Base-by-base conservation (phyloP, 2,888 invertebrate species). In the Amblyjoppa proteus region DNA sequence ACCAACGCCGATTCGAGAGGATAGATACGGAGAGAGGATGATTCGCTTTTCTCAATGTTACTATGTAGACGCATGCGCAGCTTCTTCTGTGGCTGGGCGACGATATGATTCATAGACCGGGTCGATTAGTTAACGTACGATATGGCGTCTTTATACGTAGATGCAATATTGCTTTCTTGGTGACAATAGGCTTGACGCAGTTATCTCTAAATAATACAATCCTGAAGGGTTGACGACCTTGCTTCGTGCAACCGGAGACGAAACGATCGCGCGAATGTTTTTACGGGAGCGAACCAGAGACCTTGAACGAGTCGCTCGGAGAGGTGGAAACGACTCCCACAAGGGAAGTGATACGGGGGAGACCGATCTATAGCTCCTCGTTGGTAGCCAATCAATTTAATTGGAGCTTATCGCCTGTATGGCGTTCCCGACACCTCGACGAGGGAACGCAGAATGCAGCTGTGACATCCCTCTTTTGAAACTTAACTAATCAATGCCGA, bases 361-460 rank as follows among this genome's bases (percentile, higher is more conserved):
- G 28, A 20, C 28, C 9, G 56, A 56, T 28, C 61, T 11, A 31
- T 61, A 31, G 41, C 41, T 74, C 58, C 38, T 28, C 58, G 58
- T 58, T 58, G 58, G 77, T 81, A 85, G 88, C 89, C 90, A 91
- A 90, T 92, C 90, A 89, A 91, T 91, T 90, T 92, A 91, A 92
- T 91, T 91, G 90, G 90, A 90, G 71, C 90, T 91, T 92, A 91
- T 92, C 58, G 58, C 58, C 13, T 90, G 86, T 86, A 85, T 56
- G 90, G 90, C 25, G 20, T 25, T 56, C 88, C 88, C 68, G 81
- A 87, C 90, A 87, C 87, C 85, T 88, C 88, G 56, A 56, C 20
- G 79, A 81, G 76, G 81, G 53, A 89, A 88, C 56, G 84, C 83
- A 83, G 84, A 88, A 89, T 88, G 89, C 87, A 89, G 88, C 89